Evolutionary conservation across 30 jellyfish, hydroid and myxozoan species (phyloP).

Genomic region (Mastigias papua): DNA sequence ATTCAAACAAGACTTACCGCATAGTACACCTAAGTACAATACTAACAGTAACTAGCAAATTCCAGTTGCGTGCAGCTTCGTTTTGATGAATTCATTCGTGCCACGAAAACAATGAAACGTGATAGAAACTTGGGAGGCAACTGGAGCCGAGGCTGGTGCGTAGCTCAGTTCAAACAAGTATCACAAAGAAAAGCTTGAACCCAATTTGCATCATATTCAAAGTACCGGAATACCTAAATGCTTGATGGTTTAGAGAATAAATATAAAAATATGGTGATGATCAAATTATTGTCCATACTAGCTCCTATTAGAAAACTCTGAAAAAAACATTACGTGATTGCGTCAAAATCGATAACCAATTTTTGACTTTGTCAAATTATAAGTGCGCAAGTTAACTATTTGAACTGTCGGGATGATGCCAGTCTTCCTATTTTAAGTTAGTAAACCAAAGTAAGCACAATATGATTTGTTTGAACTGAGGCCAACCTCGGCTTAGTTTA

Average conservation of each 20-base stretch:
- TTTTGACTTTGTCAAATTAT: not conserved
- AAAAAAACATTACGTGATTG: no score
- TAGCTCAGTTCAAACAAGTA: no score
- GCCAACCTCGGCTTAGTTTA: not conserved
- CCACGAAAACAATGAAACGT: not conserved
- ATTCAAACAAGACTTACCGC: conserved; percentile 25
- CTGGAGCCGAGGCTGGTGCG: not conserved
- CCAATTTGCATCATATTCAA: no score
- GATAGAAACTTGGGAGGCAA: not conserved
- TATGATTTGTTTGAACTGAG: not conserved
- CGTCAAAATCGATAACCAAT: no score
- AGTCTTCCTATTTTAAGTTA: not conserved
- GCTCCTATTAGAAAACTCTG: no score
- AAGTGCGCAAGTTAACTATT: not conserved
- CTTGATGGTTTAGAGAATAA: no score
- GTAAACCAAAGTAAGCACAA: not conserved
- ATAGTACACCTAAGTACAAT: no score
- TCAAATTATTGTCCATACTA: no score
- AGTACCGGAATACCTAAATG: no score
- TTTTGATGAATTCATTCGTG: not conserved
- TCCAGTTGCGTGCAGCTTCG: not conserved
- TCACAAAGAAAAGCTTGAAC: no score
- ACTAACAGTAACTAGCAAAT: no score
- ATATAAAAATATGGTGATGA: no score
- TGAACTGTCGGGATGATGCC: not conserved